phyloP scores from a whole-genome alignment of 2,113 vertebrate genomes.

The Rhipidura dahli region DNA sequence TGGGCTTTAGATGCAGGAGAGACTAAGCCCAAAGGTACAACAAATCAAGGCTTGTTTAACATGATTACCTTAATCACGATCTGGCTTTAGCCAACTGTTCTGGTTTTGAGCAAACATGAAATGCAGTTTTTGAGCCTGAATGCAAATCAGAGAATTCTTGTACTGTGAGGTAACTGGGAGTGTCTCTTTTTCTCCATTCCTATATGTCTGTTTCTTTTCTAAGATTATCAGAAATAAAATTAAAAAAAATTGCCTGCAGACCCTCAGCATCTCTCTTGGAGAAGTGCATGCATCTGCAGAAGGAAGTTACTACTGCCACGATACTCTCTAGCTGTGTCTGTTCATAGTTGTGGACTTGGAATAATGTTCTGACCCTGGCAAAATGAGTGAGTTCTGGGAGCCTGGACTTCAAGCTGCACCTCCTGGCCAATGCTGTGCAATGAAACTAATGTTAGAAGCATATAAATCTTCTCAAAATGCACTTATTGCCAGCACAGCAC shows the following conservation, averaged over 20 bases:
- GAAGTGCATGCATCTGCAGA: background rate
- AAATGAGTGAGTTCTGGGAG: background rate
- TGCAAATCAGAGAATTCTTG: background rate
- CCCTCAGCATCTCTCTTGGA: background rate
- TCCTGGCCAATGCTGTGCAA: background rate
- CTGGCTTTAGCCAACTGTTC: background rate
- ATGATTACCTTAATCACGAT: background rate
- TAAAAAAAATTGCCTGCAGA: background rate
- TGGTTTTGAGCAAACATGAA: background rate
- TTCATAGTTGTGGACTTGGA: background rate
- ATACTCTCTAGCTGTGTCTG: background rate
- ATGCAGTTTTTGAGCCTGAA: background rate
- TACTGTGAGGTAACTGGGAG: background rate
- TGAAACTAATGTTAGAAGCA: background rate
- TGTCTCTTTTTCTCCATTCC: background rate
- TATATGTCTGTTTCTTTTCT: background rate
- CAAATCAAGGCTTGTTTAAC: conserved; percentile 19
- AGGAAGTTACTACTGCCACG: background rate
- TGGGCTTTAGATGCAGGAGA: background rate
- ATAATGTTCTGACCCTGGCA: background rate
- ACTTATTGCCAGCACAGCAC: background rate
- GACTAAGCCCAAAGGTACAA: conserved; percentile 15
- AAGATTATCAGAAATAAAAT: background rate
- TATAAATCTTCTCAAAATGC: background rate
- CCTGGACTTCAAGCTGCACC: fast-evolving